phyloP scores from a whole-genome alignment of 2,888 invertebrate species.

The Cheilosia soror region DNA sequence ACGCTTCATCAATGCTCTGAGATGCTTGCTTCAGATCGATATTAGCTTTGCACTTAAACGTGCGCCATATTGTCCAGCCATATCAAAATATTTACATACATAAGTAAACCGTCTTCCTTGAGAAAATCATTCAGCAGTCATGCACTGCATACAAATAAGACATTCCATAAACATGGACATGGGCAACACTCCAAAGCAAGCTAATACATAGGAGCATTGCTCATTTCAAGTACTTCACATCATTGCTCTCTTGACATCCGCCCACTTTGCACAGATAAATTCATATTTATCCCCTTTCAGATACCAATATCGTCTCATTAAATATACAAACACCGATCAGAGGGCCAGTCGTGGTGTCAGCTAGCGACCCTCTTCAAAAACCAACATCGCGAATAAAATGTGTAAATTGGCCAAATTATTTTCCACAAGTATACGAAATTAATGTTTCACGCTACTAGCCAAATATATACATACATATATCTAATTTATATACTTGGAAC shows the following conservation, averaged over 20 bases:
- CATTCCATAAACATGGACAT: not conserved
- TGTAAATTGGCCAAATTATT: conserved; percentile 68
- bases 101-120: too few species aligned
- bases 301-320: conserved; percentile 57
- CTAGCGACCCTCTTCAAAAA: conserved; percentile 31
- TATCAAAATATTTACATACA: too few species aligned
- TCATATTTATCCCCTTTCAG: conserved; percentile 37
- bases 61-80: too few species aligned
- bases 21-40: too few species aligned
- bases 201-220: not conserved
- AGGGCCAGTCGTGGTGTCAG: not conserved
- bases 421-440: conserved; percentile 27
- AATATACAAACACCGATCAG: conserved; percentile 44
- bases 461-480: not conserved
- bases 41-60: too few species aligned
- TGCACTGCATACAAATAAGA: too few species aligned
- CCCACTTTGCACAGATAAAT: conserved; percentile 17
- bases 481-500: not conserved
- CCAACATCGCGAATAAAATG: conserved; percentile 50
- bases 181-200: conserved; percentile 12
- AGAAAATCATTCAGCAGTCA: too few species aligned
- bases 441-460: conserved; percentile 32
- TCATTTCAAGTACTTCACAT: conserved; percentile 44
- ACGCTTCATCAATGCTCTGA: too few species aligned
- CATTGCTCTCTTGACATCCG: conserved; percentile 24